These are phyloP conservation scores for Athalia circularis DNA, from an alignment of 2,888 invertebrate species.

Conservation along the genomic window DNA sequence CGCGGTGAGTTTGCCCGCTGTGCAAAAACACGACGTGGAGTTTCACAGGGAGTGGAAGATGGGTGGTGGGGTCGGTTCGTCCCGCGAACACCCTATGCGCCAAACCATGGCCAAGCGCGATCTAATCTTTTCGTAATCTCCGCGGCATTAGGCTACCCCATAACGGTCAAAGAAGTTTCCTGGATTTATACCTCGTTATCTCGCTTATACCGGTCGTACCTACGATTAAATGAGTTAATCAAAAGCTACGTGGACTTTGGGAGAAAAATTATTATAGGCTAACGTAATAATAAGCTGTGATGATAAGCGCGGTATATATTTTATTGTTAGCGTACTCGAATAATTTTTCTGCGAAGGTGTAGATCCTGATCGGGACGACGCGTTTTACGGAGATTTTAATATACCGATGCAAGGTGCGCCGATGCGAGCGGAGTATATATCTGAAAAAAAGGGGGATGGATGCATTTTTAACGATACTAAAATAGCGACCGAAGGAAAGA, in stretches of 20 bases:
- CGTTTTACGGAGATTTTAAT: no score
- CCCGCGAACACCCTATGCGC: background rate
- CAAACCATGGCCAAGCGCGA: slow-evolving; percentile 17
- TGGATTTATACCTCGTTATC: slow-evolving; percentile 41
- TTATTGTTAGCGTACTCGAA: background rate
- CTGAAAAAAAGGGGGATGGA: slow-evolving; percentile 59
- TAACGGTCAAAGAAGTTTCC: slow-evolving; percentile 43
- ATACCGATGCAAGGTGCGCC: no score
- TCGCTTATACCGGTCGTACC: background rate
- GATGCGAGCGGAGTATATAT: background rate
- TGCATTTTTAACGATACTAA: slow-evolving; percentile 72
- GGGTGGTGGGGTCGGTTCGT: background rate
- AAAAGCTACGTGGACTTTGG: background rate
- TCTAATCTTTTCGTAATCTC: slow-evolving; percentile 45
- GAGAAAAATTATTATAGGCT: background rate
- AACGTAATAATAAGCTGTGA: background rate
- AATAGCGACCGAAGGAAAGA: slow-evolving; percentile 64
- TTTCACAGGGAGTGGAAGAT: background rate
- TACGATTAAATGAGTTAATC: slow-evolving; percentile 29
- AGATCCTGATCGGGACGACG: no score
- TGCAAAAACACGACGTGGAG: slow-evolving; percentile 23
- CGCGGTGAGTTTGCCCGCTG: slow-evolving; percentile 35
- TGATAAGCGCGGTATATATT: background rate
- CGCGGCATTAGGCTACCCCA: slow-evolving; percentile 34
- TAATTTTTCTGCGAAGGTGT: background rate